phyloP scores from a whole-genome alignment of 2,797 vertebrate genomes.

The Halcyon smyrnensis region DNA sequence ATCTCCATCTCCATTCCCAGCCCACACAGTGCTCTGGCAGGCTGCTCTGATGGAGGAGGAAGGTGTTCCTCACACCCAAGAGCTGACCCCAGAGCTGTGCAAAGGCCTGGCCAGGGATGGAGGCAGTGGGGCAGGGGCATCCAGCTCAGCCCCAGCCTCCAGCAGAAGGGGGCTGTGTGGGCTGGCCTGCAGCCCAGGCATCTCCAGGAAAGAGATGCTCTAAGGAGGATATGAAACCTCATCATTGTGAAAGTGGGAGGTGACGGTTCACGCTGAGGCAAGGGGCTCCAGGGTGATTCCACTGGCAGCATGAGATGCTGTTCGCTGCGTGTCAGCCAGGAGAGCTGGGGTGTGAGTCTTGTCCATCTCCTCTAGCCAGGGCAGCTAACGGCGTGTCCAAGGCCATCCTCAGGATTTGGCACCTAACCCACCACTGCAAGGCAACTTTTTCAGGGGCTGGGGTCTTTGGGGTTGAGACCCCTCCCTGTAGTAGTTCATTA shows the following conservation, averaged over 20 bases:
- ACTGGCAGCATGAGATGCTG: fast-evolving
- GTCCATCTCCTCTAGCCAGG: background rate
- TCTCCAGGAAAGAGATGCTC: background rate
- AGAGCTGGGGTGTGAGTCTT: too few relatives aligned
- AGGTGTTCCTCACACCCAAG: background rate
- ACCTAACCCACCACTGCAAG: background rate
- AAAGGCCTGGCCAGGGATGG: background rate
- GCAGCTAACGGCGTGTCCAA: background rate
- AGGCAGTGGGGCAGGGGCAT: fast-evolving
- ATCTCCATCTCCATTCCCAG: background rate
- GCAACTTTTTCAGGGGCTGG: background rate
- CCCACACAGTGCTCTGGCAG: background rate
- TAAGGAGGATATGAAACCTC: background rate
- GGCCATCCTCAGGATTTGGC: background rate
- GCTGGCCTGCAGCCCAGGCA: background rate
- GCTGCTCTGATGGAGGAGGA: background rate
- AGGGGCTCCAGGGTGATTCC: background rate
- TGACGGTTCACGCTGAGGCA: background rate
- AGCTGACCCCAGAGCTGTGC: fast-evolving
- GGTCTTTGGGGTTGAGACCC: background rate
- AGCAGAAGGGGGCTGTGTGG: fast-evolving
- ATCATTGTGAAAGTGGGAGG: conserved; percentile 5
- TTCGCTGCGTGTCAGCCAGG: background rate
- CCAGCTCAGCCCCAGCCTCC: background rate
- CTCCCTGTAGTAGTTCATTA: background rate